Percentiles rank a stretch among this genome's conserved stretches.
Evolutionary conservation across 2,888 invertebrate species (phyloP).

Genomic region (Smittia aterrima): DNA sequence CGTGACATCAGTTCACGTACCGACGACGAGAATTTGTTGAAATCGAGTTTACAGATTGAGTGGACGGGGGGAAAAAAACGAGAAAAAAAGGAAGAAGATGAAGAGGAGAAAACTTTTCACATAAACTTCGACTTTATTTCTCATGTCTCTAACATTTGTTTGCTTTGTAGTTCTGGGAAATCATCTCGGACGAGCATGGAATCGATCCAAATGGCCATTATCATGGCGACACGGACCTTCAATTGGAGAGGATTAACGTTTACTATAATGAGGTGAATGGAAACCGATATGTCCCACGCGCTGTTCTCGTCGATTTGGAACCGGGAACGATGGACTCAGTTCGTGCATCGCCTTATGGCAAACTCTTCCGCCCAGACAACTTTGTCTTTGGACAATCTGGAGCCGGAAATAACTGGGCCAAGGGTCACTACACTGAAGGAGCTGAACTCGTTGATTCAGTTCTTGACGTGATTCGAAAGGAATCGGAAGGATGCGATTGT

Average conservation of each 20-base stretch:
- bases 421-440: conserved; percentile 81
- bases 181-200: conserved; percentile 79
- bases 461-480: conserved; percentile 67
- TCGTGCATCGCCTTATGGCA: conserved; percentile 73
- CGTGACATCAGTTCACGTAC: no score
- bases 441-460: conserved; percentile 71
- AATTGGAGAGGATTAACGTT: conserved; percentile 74
- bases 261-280: conserved; percentile 75
- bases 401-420: conserved; percentile 89
- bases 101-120: no score
- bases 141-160: no score
- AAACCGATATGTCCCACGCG: conserved; percentile 78
- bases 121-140: no score
- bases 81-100: no score
- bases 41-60: no score
- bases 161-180: conserved; percentile 66
- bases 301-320: conserved; percentile 82
- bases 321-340: conserved; percentile 89
- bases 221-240: conserved; percentile 69
- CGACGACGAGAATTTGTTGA: no score
- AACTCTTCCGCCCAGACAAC: conserved; percentile 82
- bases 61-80: no score
- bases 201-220: conserved; percentile 72
- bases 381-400: conserved; percentile 81
- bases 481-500: conserved; percentile 76